Conservation (phyloP, 2,888 invertebrate genomes). For the Liopterus haemorrhoidalis region DNA sequence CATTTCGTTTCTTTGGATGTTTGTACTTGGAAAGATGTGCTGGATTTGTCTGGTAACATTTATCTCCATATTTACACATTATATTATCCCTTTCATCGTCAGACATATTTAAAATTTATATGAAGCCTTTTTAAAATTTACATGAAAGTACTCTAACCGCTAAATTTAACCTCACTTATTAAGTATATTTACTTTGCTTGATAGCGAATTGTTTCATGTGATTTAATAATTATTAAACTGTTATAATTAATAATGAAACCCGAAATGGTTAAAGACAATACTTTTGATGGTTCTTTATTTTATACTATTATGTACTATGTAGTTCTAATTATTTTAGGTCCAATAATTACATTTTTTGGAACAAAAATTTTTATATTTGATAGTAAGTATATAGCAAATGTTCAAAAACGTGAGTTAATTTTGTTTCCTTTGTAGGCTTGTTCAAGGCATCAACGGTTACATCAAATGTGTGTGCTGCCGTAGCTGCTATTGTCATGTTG, state of each 20-base stretch:
- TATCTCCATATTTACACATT: slow-evolving; percentile 68
- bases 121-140: too few relatives aligned
- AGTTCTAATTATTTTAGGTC: slow-evolving; percentile 67
- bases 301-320: slow-evolving; percentile 71
- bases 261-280: slow-evolving; percentile 11
- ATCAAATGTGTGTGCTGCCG: slow-evolving; percentile 74
- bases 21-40: slow-evolving; percentile 67
- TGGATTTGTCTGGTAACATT: slow-evolving; percentile 78
- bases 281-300: too few relatives aligned
- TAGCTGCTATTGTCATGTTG: slow-evolving; percentile 66
- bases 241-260: slow-evolving; percentile 6
- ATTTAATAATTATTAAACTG: background rate
- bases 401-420: slow-evolving; percentile 14
- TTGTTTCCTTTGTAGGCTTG: slow-evolving; percentile 41
- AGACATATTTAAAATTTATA: too few relatives aligned
- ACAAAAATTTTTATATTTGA: slow-evolving; percentile 67
- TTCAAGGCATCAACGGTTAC: slow-evolving; percentile 50
- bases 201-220: background rate
- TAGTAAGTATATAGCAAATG: slow-evolving; percentile 42
- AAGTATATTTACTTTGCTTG: background rate
- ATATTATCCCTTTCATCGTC: slow-evolving; percentile 43
- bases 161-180: background rate
- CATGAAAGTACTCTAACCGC: too few relatives aligned
- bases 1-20: slow-evolving; percentile 56
- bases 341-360: slow-evolving; percentile 67